phyloP scores from a whole-genome alignment of 2,888 invertebrate genomes.

The Anticlea derivata region DNA sequence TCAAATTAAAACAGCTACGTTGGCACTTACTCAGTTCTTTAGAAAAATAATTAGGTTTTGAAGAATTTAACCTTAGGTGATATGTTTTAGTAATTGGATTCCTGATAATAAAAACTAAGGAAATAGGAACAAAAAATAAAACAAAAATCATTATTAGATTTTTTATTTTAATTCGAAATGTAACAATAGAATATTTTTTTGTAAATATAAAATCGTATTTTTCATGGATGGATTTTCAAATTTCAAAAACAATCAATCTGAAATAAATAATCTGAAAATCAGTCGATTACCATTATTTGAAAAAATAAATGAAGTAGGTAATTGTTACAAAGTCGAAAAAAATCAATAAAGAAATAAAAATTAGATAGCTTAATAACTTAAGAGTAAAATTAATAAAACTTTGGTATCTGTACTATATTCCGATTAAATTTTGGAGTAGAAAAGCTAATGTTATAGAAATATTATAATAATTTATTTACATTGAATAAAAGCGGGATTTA shows the following conservation, averaged over 20 bases:
- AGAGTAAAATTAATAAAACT: constrained; percentile 79
- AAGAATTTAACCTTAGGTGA: constrained; percentile 48
- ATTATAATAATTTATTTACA: constrained; percentile 77
- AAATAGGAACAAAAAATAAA: constrained; percentile 65
- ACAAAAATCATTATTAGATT: constrained; percentile 62
- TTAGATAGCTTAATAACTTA: constrained; percentile 76
- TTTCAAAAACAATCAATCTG: constrained; percentile 46
- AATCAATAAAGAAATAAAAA: constrained; percentile 57
- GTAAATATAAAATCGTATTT: constrained; percentile 78
- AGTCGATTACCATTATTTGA: constrained; percentile 39
- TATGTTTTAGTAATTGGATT: constrained; percentile 70
- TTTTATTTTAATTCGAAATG: constrained; percentile 79
- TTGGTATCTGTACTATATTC: constrained; percentile 82
- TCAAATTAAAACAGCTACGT: constrained; percentile 23
- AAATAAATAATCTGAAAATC: constrained; percentile 34
- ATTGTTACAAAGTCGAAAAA: constrained; percentile 63
- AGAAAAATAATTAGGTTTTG: constrained; percentile 36
- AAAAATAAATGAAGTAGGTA: constrained; percentile 39
- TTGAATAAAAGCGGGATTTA: constrained; percentile 46
- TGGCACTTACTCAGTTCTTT: constrained; percentile 50
- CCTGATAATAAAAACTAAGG: constrained; percentile 44
- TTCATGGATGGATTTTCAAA: constrained; percentile 74
- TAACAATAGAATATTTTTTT: constrained; percentile 73
- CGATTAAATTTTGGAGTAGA: constrained; percentile 79
- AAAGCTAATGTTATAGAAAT: constrained; percentile 71